Base-by-base conservation (phyloP, 37 sponge, comb jelly and placozoan genomes). In the Geodia barretti region DNA sequence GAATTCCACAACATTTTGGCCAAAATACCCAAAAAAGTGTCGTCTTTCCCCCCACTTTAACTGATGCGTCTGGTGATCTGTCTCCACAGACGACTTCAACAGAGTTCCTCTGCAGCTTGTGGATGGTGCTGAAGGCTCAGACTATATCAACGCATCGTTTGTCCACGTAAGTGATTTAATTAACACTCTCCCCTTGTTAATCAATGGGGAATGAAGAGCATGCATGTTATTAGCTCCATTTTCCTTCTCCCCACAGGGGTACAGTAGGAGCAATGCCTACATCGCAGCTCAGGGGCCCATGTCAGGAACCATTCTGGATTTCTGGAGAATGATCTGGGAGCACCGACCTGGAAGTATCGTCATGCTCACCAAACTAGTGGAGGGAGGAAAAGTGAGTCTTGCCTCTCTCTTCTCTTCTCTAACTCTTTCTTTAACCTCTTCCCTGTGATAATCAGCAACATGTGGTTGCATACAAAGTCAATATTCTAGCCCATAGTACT, bases 261-360 rank as follows among this genome's bases (percentile, higher is more conserved):
- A 79, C 47, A 66, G 67, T n/a, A 42, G 62, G 41, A 41, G 41
- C 17, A 73, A 79, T 47, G 79, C 68, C 3, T 89, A 89, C 75
- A 89, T 89, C 1, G 89, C 84, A 62, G 81, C 89, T 28, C 89
- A 89, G 83, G 88, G 92, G 24, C 92, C 92, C 60, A 41, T 84
- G 41, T 81, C 88, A 8, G 39, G 37, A 60, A 84, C 88, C 35
- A 35, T 92, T 25, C 40, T 38, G 93, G 88, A 76, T 92, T 87
- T 92, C 84, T 92, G 92, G 92, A 41, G 88, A 71, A 92, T 87
- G 88, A 59, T 92, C 26, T 92, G 88, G 88, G 88, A 92, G 60
- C 70, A 92, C 35, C 79, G 62, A 62, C 54, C 73, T 17, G 32
- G 42, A 31, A 75, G 68, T 41, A 79, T 88, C 60, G 89, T 92